Conservation (phyloP, 2,888 invertebrate genomes). For the Lochmaea crataegi region DNA sequence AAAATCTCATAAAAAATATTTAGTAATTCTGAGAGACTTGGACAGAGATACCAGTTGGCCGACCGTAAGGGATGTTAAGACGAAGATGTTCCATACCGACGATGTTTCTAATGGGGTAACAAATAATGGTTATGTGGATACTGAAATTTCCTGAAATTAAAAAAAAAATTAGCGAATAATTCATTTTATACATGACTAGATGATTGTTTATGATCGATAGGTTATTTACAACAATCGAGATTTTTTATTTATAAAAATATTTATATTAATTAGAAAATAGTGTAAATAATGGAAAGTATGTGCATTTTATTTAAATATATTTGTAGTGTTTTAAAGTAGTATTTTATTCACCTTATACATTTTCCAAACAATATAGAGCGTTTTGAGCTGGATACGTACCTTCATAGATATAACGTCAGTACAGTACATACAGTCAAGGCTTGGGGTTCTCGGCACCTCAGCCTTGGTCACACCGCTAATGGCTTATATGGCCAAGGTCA, state of each 20-base stretch:
- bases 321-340: neutral
- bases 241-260: constrained; percentile 1
- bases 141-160: neutral
- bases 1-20: constrained; percentile 46
- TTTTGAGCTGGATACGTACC: no score
- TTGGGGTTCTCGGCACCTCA: no score
- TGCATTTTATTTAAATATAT: constrained; percentile 1
- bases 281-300: neutral
- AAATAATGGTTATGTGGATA: constrained; percentile 46
- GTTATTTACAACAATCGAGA: neutral
- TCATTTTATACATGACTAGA: neutral
- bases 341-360: neutral
- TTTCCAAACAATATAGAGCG: no score
- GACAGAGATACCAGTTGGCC: constrained; percentile 47
- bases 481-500: no score
- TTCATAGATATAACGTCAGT: no score
- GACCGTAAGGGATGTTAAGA: constrained; percentile 21
- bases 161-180: neutral
- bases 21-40: constrained; percentile 46
- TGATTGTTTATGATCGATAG: neutral
- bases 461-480: no score
- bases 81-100: constrained; percentile 12
- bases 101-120: constrained; percentile 39
- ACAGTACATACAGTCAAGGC: no score
- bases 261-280: neutral